phyloP scores from a whole-genome alignment of 2,113 vertebrate species.

The Saimiri boliviensis region DNA sequence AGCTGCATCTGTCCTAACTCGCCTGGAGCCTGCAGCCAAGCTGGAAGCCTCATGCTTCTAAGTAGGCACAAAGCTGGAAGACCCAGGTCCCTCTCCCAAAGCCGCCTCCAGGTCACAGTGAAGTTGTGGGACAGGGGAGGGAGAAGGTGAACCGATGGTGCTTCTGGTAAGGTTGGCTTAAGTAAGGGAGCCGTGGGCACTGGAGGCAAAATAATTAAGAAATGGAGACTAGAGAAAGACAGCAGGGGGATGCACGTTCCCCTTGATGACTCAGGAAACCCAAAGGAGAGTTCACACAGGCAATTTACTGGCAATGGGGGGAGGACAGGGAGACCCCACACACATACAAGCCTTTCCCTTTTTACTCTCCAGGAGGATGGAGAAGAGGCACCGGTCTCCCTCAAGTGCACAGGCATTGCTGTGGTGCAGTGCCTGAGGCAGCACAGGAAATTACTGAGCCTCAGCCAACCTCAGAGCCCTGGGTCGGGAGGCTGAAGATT shows the following conservation, averaged over 20 bases:
- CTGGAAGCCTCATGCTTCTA: not conserved
- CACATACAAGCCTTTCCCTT: not conserved
- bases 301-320: not conserved
- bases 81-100: not conserved
- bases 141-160: not conserved
- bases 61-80: not conserved
- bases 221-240: not conserved
- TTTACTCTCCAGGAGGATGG: not conserved
- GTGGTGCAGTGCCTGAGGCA: not conserved
- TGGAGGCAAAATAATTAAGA: not conserved
- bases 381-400: not conserved
- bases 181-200: not conserved
- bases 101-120: not conserved
- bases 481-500: not conserved
- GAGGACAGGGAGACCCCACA: not conserved
- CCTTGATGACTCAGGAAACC: not conserved
- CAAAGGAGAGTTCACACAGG: not conserved
- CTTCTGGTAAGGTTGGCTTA: not conserved
- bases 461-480: not conserved
- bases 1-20: not conserved
- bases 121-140: not conserved
- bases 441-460: not conserved
- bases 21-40: not conserved
- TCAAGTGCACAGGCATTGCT: not conserved
- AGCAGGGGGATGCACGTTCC: not conserved